Evolutionary conservation across 2,797 vertebrate genomes (phyloP).

Genomic region (Rhynchotus rufescens): DNA sequence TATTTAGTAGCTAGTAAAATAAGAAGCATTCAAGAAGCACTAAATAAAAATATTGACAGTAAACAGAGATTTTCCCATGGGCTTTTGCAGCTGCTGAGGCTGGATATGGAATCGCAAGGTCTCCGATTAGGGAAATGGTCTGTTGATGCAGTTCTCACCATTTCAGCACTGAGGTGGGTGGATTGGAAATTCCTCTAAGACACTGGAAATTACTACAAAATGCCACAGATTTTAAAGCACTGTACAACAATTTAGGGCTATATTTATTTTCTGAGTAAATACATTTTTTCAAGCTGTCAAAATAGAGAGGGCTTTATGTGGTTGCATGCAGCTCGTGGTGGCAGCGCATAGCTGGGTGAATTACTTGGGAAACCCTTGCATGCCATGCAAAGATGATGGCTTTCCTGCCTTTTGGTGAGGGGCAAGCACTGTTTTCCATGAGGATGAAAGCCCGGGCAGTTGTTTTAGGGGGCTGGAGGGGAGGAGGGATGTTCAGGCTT

Average conservation of each 20-base stretch:
- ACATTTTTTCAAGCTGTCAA: neutral
- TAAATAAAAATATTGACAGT: neutral
- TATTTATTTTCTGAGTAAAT: conserved; percentile 24
- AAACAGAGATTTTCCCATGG: neutral
- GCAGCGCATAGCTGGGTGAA: neutral
- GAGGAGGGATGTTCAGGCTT: neutral
- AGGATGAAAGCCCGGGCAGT: neutral
- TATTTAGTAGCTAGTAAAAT: neutral
- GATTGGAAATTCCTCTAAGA: neutral
- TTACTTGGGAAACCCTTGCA: conserved; percentile 42
- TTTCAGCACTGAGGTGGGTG: neutral
- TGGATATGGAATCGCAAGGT: neutral
- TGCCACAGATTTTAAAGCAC: neutral
- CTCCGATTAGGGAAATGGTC: neutral
- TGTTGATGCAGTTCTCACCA: neutral
- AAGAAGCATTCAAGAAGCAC: neutral
- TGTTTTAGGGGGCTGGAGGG: neutral
- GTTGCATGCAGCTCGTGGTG: conserved; percentile 15
- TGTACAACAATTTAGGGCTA: neutral
- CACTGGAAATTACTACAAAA: neutral
- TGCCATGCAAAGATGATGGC: conserved; percentile 22
- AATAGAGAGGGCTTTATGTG: neutral
- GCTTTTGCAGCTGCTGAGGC: neutral
- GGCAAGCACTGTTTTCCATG: conserved; percentile 6
- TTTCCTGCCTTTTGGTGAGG: conserved; percentile 44